phyloP scores from a whole-genome alignment of 2,888 invertebrate genomes.

The Trisateles emortualis region DNA sequence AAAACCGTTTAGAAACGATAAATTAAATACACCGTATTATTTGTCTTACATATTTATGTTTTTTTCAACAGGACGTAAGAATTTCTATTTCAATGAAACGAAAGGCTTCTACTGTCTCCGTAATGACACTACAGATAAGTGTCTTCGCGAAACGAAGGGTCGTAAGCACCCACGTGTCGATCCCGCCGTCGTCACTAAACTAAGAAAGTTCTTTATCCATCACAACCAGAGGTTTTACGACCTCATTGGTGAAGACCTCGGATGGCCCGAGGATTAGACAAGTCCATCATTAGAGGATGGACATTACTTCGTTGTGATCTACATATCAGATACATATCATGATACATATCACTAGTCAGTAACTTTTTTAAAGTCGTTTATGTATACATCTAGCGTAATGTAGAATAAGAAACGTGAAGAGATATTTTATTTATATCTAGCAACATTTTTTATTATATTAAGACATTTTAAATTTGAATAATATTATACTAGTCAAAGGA shows the following conservation, averaged over 20 bases:
- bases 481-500: slow-evolving; percentile 23
- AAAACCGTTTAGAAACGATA: background rate
- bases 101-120: slow-evolving; percentile 98
- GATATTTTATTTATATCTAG: slow-evolving; percentile 63
- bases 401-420: slow-evolving; percentile 63
- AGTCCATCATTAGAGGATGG: slow-evolving; percentile 23
- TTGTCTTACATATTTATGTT: slow-evolving; percentile 9
- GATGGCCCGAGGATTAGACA: slow-evolving; percentile 95
- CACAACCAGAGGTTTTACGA: slow-evolving; percentile 97
- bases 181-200: slow-evolving; percentile 91
- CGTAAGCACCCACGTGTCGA: slow-evolving; percentile 94
- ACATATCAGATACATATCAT: slow-evolving; percentile 64
- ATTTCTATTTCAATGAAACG: slow-evolving; percentile 98
- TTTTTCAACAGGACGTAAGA: slow-evolving; percentile 88
- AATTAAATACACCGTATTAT: background rate
- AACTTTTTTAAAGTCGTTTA: slow-evolving; percentile 82
- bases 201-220: slow-evolving; percentile 95
- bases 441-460: slow-evolving; percentile 42
- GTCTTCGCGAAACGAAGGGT: slow-evolving; percentile 94
- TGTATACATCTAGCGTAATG: slow-evolving; percentile 77
- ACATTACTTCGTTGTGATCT: slow-evolving; percentile 70
- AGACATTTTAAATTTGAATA: slow-evolving; percentile 26
- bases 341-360: slow-evolving; percentile 77
- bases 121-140: slow-evolving; percentile 93
- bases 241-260: slow-evolving; percentile 96